Base-by-base conservation (phyloP, 2,113 vertebrate species). In the Vanacampus margaritifer region DNA sequence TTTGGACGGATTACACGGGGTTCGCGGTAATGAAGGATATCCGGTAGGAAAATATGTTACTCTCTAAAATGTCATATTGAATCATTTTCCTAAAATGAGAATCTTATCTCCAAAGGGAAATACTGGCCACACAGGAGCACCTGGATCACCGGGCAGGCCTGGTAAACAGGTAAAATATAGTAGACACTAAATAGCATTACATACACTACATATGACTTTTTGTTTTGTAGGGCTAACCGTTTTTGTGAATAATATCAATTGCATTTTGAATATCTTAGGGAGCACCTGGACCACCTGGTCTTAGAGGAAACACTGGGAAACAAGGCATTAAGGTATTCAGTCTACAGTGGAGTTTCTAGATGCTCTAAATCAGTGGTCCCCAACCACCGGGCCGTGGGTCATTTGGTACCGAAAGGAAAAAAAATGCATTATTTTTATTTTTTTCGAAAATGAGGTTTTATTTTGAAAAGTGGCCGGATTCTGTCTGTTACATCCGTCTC, bases 21-120 rank as follows among this genome's bases (percentile, higher is more conserved):
- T 93, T 46, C 80, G 86, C 64, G 92, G 92, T n/a, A 93, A 84
- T 58, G 89, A 91, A 75, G 92, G 92, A 0, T 82, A 93, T 74
- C 87, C 84, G 45, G 92, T 92, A 79, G 86, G 82, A 62, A 73
- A 24, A 62, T 16, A 1, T 10, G 19, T 39, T 1, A 9, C 39
- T 13, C 35, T 67, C 12, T 21, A 28, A 26, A 63, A 63, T 36
- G 12, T 26, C 14, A 32, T 69, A 6, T 68, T 68, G 0, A 62
- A 28, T 1, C 0, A 11, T 62, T 65, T 59, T 65, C 1, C 35
- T 64, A 14, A 35, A 64, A 59, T 23, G 32, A n/a, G 4, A 12
- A 45, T 57, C 32, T n/a, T 19, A 3, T 62, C 21, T 19, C 50
- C 6, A 67, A 50, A 93, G 92, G 92, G 92, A 48, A 73, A 86